These are phyloP conservation scores for Cephus pygmeus DNA, from an alignment of 2,888 invertebrate genomes.

Conservation along the genomic window DNA sequence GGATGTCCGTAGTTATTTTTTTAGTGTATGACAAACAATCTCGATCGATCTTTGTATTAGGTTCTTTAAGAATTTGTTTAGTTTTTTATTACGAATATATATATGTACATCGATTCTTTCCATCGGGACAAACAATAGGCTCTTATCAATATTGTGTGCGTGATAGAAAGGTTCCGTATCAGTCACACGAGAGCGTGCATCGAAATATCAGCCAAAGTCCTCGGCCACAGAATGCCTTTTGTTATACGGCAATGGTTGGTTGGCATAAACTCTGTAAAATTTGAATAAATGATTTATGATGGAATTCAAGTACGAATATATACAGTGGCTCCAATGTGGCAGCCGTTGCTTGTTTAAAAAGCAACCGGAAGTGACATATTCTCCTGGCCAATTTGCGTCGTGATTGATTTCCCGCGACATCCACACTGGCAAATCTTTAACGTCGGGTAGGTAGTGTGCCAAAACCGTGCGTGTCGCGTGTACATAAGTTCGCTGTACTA, in stretches of 20 bases:
- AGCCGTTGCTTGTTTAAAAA: background rate
- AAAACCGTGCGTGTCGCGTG: background rate
- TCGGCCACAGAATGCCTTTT: background rate
- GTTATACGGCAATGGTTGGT: background rate
- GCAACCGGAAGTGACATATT: background rate
- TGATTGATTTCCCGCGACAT: slow-evolving; percentile 2
- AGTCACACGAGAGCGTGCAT: background rate
- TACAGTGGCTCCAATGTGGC: background rate
- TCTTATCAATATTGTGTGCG: background rate
- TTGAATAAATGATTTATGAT: background rate
- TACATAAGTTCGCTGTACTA: background rate
- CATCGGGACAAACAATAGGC: too few relatives aligned
- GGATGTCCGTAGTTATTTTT: background rate
- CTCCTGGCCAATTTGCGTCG: background rate
- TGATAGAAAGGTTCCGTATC: background rate
- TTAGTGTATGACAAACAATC: background rate
- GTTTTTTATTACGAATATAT: too few relatives aligned
- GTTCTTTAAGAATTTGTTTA: background rate
- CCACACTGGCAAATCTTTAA: background rate
- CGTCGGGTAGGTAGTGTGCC: background rate
- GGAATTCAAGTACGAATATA: background rate
- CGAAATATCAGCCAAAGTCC: background rate
- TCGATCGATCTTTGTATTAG: background rate
- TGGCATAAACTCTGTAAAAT: background rate
- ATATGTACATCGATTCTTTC: too few relatives aligned